These are phyloP conservation scores for Ormia ochracea DNA, from an alignment of 2,888 invertebrate genomes.

Conservation along the genomic window DNA sequence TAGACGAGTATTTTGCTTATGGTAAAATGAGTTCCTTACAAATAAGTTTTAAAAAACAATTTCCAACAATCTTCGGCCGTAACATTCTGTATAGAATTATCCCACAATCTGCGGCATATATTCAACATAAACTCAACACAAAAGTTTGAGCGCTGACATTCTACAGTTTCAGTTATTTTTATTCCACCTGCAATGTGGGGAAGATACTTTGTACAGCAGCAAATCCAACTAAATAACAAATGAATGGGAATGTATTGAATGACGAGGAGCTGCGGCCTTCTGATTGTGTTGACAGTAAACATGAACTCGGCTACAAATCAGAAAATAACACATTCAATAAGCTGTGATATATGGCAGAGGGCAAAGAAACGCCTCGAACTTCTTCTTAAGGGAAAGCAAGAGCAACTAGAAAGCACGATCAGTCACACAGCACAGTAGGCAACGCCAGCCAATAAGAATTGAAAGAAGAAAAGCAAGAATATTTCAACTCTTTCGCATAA, in stretches of 20 bases:
- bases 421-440: not conserved
- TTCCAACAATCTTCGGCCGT: too few species aligned
- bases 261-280: constrained; percentile 11
- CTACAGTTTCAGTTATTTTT: too few species aligned
- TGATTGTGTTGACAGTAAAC: constrained; percentile 61
- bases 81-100: too few species aligned
- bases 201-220: not conserved
- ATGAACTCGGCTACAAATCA: constrained; percentile 62
- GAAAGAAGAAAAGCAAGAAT: not conserved
- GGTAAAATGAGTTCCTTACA: too few species aligned
- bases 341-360: constrained; percentile 43
- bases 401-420: not conserved
- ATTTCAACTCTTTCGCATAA: constrained; percentile 33
- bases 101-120: too few species aligned
- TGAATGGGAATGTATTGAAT: constrained; percentile 18
- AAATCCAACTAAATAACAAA: constrained; percentile 8
- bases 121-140: too few species aligned
- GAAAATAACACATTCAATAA: constrained; percentile 22
- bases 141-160: too few species aligned
- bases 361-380: constrained; percentile 40
- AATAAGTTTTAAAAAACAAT: too few species aligned
- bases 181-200: not conserved
- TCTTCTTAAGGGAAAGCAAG: not conserved
- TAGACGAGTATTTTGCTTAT: too few species aligned
- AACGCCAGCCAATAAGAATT: constrained; percentile 25